Evolutionary conservation across 92 coral and sea anemone genomes (phyloP).

Genomic region (Zoanthus sociatus): DNA sequence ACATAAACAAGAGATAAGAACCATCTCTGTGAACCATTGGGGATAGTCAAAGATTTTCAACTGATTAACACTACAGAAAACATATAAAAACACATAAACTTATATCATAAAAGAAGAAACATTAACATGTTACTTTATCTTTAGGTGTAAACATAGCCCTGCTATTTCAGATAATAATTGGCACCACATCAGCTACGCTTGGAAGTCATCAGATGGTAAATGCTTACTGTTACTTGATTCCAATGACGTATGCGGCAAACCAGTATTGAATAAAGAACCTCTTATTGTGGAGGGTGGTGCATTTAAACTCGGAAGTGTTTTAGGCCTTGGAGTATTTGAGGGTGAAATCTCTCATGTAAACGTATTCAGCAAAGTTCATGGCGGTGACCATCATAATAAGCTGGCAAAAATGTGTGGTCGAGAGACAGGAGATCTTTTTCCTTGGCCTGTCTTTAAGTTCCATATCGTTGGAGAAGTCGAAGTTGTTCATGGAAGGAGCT

Average conservation of each 20-base stretch:
- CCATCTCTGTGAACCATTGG: no score
- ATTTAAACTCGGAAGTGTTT: constrained; percentile 20
- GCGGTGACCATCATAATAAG: not conserved
- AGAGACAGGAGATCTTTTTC: constrained; percentile 32
- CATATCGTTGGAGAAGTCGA: constrained; percentile 24
- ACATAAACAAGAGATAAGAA: no score
- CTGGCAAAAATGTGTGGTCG: constrained; percentile 23
- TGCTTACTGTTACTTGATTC: not conserved
- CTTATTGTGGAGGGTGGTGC: constrained; percentile 5
- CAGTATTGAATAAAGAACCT: no score
- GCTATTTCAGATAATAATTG: not conserved
- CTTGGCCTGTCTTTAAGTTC: constrained; percentile 31
- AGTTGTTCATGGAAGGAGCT: constrained; percentile 30
- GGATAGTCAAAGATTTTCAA: no score
- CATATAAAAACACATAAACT: no score
- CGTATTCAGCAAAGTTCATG: not conserved
- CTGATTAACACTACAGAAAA: no score
- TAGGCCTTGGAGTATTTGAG: not conserved
- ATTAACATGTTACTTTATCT: not conserved
- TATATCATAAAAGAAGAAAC: no score
- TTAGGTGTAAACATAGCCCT: not conserved
- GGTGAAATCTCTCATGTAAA: constrained; percentile 40
- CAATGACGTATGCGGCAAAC: not conserved
- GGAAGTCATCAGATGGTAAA: not conserved
- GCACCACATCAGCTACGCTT: constrained; percentile 30